Percentiles rank a stretch among this genome's conserved stretches.
Evolutionary conservation across 2,888 invertebrate genomes (phyloP).

Genomic region (Synanthedon vespiformis): DNA sequence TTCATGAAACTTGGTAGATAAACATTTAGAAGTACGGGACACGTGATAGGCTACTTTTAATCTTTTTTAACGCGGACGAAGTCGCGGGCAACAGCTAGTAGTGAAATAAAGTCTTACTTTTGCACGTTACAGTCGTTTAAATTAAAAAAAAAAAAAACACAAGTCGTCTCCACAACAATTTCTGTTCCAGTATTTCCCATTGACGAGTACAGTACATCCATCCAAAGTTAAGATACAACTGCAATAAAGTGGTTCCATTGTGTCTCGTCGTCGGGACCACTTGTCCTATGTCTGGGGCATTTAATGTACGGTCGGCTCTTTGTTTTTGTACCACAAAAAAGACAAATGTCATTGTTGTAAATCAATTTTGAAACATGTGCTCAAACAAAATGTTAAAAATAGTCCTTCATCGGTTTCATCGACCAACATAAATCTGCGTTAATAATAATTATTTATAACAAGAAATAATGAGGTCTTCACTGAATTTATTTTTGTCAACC

Average conservation of each 20-base stretch:
- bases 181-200: conserved; percentile 11
- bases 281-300: conserved; percentile 6
- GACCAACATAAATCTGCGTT: no score
- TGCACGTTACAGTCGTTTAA: no score
- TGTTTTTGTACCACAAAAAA: conserved; percentile 3
- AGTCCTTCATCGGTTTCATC: no score
- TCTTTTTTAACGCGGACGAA: no score
- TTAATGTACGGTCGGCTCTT: conserved; percentile 4
- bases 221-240: conserved; percentile 21
- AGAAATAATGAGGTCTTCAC: no score
- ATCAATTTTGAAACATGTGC: background rate
- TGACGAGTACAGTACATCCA: conserved; percentile 14
- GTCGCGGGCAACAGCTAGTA: no score
- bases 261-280: conserved; percentile 8
- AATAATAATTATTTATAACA: no score
- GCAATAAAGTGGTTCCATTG: conserved; percentile 26
- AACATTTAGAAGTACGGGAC: no score
- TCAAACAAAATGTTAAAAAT: background rate
- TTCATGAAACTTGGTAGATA: no score
- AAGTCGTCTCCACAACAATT: conserved; percentile 2
- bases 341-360: background rate
- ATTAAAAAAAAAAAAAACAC: background rate
- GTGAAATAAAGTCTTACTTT: no score
- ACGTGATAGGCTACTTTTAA: no score
- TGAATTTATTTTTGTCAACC: no score